A percentile compares a stretch with the other conserved stretches of the same genome.
phyloP scores from a whole-genome alignment of 23 tunicate genomes.

The Clavelina lepadiformis region DNA sequence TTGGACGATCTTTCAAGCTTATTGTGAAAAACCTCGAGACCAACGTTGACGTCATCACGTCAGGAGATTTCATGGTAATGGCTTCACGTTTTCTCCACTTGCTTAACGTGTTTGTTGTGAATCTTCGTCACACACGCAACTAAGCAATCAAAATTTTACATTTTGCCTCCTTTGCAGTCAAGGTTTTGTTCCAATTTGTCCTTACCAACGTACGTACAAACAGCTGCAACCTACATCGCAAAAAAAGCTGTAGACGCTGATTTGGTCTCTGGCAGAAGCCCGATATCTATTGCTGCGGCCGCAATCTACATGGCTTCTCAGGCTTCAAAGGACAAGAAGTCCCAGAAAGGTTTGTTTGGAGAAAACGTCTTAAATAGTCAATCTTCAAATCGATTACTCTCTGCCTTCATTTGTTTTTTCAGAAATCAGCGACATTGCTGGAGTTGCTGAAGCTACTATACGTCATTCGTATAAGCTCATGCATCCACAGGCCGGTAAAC shows the following conservation, averaged over 20 bases:
- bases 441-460: constrained; percentile 99
- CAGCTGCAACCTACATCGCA: constrained; percentile 88
- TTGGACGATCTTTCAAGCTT: constrained; percentile 88
- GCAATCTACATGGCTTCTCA: constrained; percentile 99
- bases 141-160: not conserved
- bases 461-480: constrained; percentile 90
- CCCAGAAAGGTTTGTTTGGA: constrained; percentile 64
- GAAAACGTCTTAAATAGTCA: not conserved
- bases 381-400: not conserved
- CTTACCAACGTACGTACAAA: constrained; percentile 63
- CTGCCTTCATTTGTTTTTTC: not conserved
- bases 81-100: too few relatives aligned
- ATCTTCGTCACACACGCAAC: not conserved
- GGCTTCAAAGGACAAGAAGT: constrained; percentile 77
- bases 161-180: constrained; percentile 29
- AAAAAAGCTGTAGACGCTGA: constrained; percentile 89
- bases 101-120: not conserved
- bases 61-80: constrained; percentile 91
- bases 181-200: constrained; percentile 83
- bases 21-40: constrained; percentile 94
- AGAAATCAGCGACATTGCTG: constrained; percentile 98
- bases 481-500: constrained; percentile 73
- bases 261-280: constrained; percentile 85
- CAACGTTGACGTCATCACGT: constrained; percentile 79
- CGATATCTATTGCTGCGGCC: constrained; percentile 98